Evolutionary conservation across 2,888 invertebrate genomes (phyloP).

Genomic region (Cantharis flavilabris): DNA sequence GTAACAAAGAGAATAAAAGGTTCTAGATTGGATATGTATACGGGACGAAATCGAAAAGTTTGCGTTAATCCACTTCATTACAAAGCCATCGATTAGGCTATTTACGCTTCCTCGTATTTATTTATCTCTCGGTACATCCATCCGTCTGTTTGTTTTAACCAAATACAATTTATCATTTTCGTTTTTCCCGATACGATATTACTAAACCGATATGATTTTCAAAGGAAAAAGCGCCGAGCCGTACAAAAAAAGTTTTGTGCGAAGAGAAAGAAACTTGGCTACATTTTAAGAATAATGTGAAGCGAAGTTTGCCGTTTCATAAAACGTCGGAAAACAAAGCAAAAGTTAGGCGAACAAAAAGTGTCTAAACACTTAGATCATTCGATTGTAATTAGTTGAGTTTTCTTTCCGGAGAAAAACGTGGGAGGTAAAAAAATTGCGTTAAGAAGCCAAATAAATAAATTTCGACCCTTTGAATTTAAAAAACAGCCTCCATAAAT

Average conservation of each 20-base stretch:
- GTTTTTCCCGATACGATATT: not conserved
- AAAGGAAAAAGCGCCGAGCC: not conserved
- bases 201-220: not conserved
- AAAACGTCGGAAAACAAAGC: not conserved
- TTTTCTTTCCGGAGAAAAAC: not conserved
- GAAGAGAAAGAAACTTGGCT: not conserved
- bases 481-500: not conserved
- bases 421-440: not conserved
- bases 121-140: not conserved
- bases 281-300: not conserved
- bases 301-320: not conserved
- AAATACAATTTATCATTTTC: not conserved
- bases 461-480: not conserved
- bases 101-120: not conserved
- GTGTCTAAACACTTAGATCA: not conserved
- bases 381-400: not conserved
- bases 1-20: not conserved
- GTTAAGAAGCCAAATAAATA: not conserved
- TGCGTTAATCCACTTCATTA: not conserved
- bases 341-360: not conserved
- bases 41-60: not conserved
- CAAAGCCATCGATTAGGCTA: not conserved
- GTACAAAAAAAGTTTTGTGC: not conserved
- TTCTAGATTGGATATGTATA: not conserved
- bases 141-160: not conserved